phyloP scores from a whole-genome alignment of 2,888 invertebrate species.

The Chrysolina americana region DNA sequence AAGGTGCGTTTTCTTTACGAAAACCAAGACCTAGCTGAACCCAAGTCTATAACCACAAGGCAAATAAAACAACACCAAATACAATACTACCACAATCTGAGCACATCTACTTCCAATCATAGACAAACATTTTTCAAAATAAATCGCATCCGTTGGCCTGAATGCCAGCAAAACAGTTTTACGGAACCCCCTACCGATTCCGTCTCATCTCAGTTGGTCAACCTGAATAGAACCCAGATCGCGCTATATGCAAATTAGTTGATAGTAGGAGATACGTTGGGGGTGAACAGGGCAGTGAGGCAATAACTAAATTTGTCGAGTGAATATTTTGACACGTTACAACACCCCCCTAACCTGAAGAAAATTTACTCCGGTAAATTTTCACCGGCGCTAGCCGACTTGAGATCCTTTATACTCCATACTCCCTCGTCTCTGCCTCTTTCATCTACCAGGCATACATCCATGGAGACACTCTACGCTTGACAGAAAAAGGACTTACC shows the following conservation, averaged over 20 bases:
- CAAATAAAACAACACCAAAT: background rate
- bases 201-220: too few relatives aligned
- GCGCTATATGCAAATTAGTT: too few relatives aligned
- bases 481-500: slow-evolving; percentile 28
- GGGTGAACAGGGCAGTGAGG: too few relatives aligned
- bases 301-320: too few relatives aligned
- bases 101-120: background rate
- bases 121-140: background rate
- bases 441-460: slow-evolving; percentile 22
- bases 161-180: background rate
- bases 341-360: background rate
- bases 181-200: too few relatives aligned
- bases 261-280: too few relatives aligned
- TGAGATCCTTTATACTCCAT: slow-evolving; percentile 27
- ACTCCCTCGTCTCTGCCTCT: too few relatives aligned
- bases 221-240: too few relatives aligned
- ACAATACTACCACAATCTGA: too few relatives aligned
- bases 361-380: background rate
- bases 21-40: background rate
- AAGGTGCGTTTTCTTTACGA: too few relatives aligned
- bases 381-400: background rate
- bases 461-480: slow-evolving; percentile 30
- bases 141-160: background rate
- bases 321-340: too few relatives aligned
- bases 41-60: too few relatives aligned